These are phyloP conservation scores for Pogonomyrmex barbatus DNA, from an alignment of 1,140 invertebrate species.

Conservation along the genomic window DNA sequence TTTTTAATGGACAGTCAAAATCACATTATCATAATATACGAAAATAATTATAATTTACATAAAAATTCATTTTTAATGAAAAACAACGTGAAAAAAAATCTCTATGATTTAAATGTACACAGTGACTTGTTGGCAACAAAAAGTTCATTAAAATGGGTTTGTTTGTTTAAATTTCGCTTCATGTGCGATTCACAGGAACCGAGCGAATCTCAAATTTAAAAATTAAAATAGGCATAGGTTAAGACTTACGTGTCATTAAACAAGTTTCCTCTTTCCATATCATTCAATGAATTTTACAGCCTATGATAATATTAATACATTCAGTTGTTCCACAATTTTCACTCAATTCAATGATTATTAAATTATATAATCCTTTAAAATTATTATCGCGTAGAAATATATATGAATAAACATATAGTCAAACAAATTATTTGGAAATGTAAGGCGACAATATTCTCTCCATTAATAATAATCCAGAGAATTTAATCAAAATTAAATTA, in stretches of 20 bases:
- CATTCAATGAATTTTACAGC: background rate
- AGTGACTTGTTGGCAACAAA: conserved; percentile 18
- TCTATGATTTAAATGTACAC: conserved; percentile 26
- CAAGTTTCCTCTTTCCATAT: background rate
- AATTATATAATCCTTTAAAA: background rate
- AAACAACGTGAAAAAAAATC: conserved; percentile 31
- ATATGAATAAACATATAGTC: background rate
- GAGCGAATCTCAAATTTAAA: background rate
- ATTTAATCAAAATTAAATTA: conserved; percentile 22
- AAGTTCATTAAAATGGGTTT: conserved; percentile 23
- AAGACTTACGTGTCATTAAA: background rate
- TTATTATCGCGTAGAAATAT: background rate
- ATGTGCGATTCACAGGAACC: background rate
- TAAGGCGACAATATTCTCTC: conserved; percentile 8
- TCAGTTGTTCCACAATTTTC: conserved; percentile 13
- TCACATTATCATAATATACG: background rate
- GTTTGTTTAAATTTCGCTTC: background rate
- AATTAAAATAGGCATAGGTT: background rate
- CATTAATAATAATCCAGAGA: conserved; percentile 9
- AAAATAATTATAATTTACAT: conserved; percentile 11
- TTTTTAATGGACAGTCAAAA: background rate
- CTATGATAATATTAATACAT: background rate
- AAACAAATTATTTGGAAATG: conserved; percentile 3
- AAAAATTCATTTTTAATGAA: conserved; percentile 29
- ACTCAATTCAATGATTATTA: conserved; percentile 1